A percentile compares a stretch with the other conserved stretches of the same genome.
These are phyloP conservation scores for Coleophora flavipennella DNA, from an alignment of 2,888 invertebrate genomes.

Conservation along the genomic window DNA sequence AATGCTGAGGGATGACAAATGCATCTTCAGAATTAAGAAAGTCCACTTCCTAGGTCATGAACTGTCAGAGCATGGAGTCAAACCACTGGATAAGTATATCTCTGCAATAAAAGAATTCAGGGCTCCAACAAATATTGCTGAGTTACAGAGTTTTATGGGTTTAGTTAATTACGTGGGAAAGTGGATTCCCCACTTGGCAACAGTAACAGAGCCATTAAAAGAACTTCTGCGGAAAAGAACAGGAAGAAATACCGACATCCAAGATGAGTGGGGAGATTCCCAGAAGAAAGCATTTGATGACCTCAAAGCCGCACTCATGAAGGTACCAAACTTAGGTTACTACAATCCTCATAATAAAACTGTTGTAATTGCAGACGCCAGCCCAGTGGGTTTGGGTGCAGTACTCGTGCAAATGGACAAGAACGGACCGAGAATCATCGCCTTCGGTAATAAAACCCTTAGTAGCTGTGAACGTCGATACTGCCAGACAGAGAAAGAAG, in stretches of 20 bases:
- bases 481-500: slow-evolving; percentile 20
- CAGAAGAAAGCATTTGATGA: slow-evolving; percentile 5
- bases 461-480: slow-evolving; percentile 15
- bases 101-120: slow-evolving; percentile 11
- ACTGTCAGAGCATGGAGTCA: slow-evolving; percentile 11
- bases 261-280: slow-evolving; percentile 7
- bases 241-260: slow-evolving; percentile 8
- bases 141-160: slow-evolving; percentile 25
- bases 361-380: slow-evolving; percentile 17
- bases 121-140: slow-evolving; percentile 14
- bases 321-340: neutral
- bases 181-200: slow-evolving; percentile 20
- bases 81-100: slow-evolving; percentile 18
- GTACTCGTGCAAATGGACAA: slow-evolving; percentile 13
- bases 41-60: slow-evolving; percentile 16
- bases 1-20: slow-evolving; percentile 14
- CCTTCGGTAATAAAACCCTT: slow-evolving; percentile 17
- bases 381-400: slow-evolving; percentile 16
- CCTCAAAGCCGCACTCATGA: neutral
- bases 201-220: slow-evolving; percentile 17
- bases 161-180: too few species aligned
- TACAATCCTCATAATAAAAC: slow-evolving; percentile 14
- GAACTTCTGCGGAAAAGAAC: slow-evolving; percentile 8
- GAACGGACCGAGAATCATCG: slow-evolving; percentile 15
- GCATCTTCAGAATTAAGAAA: slow-evolving; percentile 4